Conservation (phyloP, 1,140 invertebrate genomes). For the Zaprionus capensis region DNA sequence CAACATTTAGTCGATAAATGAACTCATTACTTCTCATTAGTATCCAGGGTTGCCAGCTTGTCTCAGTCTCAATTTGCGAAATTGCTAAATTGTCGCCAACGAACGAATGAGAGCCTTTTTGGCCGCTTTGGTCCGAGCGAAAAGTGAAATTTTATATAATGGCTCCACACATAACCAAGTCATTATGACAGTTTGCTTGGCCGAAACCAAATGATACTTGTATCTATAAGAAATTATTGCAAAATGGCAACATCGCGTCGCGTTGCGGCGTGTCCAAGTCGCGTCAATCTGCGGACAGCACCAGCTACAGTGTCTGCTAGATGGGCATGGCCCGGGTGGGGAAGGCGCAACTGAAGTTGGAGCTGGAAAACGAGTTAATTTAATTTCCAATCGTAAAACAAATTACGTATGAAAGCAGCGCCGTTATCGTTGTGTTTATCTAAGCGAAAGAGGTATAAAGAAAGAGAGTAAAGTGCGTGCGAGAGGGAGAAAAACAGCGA, state of each 20-base stretch:
- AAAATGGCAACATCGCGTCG: conserved; percentile 23
- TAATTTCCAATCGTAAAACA: conserved; percentile 79
- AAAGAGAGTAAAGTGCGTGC: background rate
- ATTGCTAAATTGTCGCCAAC: conserved; percentile 50
- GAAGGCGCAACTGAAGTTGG: background rate
- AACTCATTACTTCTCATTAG: conserved; percentile 23
- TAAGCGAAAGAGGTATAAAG: conserved; percentile 2
- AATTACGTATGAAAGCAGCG: conserved; percentile 76
- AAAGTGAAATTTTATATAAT: conserved; percentile 81
- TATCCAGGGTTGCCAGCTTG: conserved; percentile 4
- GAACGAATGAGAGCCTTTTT: conserved; percentile 53
- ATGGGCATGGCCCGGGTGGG: conserved; percentile 28
- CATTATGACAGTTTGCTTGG: conserved; percentile 77
- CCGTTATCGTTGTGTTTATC: conserved; percentile 74
- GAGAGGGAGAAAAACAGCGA: background rate
- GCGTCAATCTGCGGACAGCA: conserved; percentile 15
- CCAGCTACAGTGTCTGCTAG: conserved; percentile 30
- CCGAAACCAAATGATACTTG: conserved; percentile 63
- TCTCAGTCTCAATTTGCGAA: conserved; percentile 12
- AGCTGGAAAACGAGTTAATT: conserved; percentile 76
- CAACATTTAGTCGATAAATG: conserved; percentile 45
- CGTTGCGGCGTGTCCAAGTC: background rate
- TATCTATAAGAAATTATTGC: conserved; percentile 72
- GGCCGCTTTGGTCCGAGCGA: conserved; percentile 31
- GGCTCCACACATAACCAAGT: conserved; percentile 64